These are phyloP conservation scores for Holothuria scabra DNA, from an alignment of 53 echinoderm and acorn worm species.

Conservation along the genomic window DNA sequence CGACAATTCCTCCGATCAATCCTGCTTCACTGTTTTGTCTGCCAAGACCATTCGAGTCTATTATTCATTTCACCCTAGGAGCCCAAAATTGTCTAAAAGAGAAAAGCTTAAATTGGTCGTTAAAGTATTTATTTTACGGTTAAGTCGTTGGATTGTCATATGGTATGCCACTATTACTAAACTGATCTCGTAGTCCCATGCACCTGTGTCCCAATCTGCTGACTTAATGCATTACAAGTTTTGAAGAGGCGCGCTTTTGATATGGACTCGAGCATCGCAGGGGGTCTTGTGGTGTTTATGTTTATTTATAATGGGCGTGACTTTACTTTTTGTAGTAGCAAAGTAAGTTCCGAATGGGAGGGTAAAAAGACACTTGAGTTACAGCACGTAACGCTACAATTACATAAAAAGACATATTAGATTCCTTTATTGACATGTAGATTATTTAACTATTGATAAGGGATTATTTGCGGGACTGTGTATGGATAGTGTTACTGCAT, in stretches of 20 bases:
- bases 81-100: not conserved
- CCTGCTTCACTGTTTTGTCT: too few species aligned
- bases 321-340: constrained; percentile 9
- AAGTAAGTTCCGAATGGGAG: too few species aligned
- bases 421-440: too few species aligned
- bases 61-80: too few species aligned
- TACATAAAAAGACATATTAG: too few species aligned
- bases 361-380: too few species aligned
- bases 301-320: constrained; percentile 45
- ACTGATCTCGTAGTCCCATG: constrained; percentile 1
- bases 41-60: too few species aligned
- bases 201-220: constrained; percentile 4
- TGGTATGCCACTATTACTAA: not conserved
- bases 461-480: too few species aligned
- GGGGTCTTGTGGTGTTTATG: constrained; percentile 42
- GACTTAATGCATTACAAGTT: not conserved
- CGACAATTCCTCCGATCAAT: too few species aligned
- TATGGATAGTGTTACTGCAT: too few species aligned
- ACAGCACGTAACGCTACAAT: too few species aligned
- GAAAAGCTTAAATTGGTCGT: constrained; percentile 12
- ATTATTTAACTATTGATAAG: too few species aligned
- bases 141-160: constrained; percentile 14
- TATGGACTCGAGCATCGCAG: constrained; percentile 14
- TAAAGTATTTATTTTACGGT: constrained; percentile 20
- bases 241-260: constrained; percentile 23